phyloP scores from a whole-genome alignment of 2,113 vertebrate genomes.

The Indri indri region DNA sequence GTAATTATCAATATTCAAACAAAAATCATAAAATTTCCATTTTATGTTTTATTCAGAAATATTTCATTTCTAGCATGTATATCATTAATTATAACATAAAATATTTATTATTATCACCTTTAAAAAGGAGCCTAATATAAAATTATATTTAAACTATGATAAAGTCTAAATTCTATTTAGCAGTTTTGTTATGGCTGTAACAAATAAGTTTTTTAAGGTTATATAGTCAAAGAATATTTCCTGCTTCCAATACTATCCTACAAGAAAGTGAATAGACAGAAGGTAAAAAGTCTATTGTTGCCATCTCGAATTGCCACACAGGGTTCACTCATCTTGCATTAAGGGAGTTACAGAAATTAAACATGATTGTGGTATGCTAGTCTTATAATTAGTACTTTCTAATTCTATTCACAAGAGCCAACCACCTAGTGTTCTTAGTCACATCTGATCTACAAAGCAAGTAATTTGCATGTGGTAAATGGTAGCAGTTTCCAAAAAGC shows the following conservation, averaged over 20 bases:
- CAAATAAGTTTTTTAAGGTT: background rate
- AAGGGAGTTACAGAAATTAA: conserved; percentile 75
- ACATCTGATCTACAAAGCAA: conserved; percentile 75
- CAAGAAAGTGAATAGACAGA: conserved; percentile 26
- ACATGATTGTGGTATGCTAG: conserved; percentile 71
- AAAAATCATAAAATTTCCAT: background rate
- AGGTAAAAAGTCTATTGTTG: conserved; percentile 49
- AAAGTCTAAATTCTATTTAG: background rate
- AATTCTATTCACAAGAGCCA: conserved; percentile 73
- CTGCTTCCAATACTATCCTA: background rate
- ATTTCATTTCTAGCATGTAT: background rate
- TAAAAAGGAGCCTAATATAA: background rate
- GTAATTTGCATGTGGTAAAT: conserved; percentile 79
- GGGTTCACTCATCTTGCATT: conserved; percentile 35
- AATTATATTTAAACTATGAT: background rate
- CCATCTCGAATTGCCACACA: conserved; percentile 39
- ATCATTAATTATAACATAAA: background rate
- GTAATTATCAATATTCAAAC: background rate
- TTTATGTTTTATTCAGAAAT: background rate
- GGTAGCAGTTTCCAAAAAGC: conserved; percentile 74
- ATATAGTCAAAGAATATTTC: conserved; percentile 12
- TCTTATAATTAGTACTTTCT: conserved; percentile 79
- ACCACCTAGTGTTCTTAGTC: conserved; percentile 75
- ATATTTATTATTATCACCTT: background rate
- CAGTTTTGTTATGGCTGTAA: background rate